Conservation (phyloP, 2,113 vertebrate genomes). For the Mobula hypostoma region DNA sequence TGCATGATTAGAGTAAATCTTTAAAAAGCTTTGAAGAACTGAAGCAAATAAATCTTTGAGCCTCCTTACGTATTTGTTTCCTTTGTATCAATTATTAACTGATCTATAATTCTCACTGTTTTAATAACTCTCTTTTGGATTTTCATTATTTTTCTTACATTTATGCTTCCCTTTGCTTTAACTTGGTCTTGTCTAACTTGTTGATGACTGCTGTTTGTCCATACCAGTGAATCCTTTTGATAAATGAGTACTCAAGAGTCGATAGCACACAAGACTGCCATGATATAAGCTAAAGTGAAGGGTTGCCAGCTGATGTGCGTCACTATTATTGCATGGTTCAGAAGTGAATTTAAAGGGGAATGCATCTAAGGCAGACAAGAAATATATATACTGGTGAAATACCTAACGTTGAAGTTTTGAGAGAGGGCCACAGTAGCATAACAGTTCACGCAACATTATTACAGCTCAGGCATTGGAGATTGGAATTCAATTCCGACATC, state of each 20-base stretch:
- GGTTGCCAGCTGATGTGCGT: neutral
- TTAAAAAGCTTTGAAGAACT: too few relatives aligned
- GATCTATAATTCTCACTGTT: neutral
- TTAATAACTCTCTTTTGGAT: neutral
- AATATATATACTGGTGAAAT: neutral
- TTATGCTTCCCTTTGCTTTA: neutral
- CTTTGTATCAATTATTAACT: neutral
- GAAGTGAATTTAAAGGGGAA: neutral
- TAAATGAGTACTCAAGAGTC: slow-evolving; percentile 2
- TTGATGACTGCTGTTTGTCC: neutral
- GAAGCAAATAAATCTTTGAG: neutral
- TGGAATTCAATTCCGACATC: too few relatives aligned
- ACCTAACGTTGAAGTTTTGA: neutral
- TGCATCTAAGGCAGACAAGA: neutral
- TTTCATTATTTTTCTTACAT: neutral
- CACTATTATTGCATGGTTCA: neutral
- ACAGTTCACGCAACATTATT: too few relatives aligned
- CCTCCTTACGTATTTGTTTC: neutral
- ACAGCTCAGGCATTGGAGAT: too few relatives aligned
- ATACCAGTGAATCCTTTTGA: neutral
- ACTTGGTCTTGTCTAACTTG: neutral
- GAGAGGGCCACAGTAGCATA: neutral
- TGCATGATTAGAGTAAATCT: too few relatives aligned
- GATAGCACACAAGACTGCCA: neutral
- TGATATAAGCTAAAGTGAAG: neutral